Percentiles rank a stretch among this genome's conserved stretches.
Evolutionary conservation across 1,140 invertebrate genomes (phyloP).

Genomic region (Ceratitis capitata): DNA sequence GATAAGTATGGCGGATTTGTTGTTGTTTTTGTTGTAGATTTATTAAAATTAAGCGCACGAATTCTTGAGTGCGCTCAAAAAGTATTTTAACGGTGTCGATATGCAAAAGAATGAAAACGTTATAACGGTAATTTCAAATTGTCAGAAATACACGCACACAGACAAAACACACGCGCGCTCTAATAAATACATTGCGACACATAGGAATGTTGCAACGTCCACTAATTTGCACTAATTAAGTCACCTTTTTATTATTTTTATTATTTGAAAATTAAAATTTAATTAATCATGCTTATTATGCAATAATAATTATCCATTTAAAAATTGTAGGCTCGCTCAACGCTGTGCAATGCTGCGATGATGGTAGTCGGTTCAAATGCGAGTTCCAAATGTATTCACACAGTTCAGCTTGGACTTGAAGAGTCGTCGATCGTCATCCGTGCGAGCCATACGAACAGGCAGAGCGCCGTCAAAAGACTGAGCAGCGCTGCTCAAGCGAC

Average conservation of each 20-base stretch:
- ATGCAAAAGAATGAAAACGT: background rate
- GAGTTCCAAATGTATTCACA: constrained; percentile 22
- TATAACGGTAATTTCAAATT: background rate
- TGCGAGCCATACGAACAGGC: constrained; percentile 14
- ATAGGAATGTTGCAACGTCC: background rate
- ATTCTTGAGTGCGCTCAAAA: background rate
- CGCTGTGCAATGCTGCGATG: too few species aligned
- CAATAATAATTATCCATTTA: background rate
- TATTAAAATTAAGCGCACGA: background rate
- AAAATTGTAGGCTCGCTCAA: background rate
- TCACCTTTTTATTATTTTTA: background rate
- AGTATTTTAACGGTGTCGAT: background rate
- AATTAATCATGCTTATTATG: constrained; percentile 8
- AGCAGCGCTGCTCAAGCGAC: background rate
- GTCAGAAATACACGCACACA: background rate
- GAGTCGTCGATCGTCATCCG: background rate
- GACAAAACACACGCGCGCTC: background rate
- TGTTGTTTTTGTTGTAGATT: background rate
- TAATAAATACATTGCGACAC: background rate
- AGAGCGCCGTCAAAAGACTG: constrained; percentile 34
- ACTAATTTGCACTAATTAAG: background rate
- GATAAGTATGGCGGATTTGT: background rate
- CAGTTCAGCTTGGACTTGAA: background rate
- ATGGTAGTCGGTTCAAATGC: constrained; percentile 14
- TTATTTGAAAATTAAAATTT: background rate